Evolutionary conservation across 1,140 invertebrate genomes (phyloP).

Genomic region (Brachionus manjavacas): DNA sequence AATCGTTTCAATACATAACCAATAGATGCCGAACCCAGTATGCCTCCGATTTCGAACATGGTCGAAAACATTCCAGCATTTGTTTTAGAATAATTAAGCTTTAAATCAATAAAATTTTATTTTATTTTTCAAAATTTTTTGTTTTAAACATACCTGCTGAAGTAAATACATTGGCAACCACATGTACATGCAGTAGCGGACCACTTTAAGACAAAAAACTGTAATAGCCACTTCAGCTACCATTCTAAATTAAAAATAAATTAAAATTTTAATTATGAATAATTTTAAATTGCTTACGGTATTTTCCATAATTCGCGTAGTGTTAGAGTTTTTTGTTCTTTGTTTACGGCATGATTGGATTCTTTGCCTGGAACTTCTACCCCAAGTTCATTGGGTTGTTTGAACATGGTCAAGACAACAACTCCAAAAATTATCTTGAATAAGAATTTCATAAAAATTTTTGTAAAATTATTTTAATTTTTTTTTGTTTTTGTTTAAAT

Average conservation of each 20-base stretch:
- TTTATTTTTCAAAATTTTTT: not conserved
- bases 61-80: constrained; percentile 60
- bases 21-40: constrained; percentile 57
- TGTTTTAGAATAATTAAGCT: constrained; percentile 57
- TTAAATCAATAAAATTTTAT: constrained; percentile 42
- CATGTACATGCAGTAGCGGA: constrained; percentile 62
- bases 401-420: constrained; percentile 53
- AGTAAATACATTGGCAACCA: constrained; percentile 61
- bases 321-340: not conserved
- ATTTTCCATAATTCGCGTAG: constrained; percentile 1
- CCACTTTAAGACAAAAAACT: constrained; percentile 61
- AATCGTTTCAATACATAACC: constrained; percentile 53
- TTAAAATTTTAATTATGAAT: not conserved
- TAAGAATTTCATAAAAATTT: constrained; percentile 26
- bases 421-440: constrained; percentile 50
- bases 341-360: not conserved
- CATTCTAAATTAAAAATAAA: constrained; percentile 47
- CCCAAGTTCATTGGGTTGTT: constrained; percentile 54
- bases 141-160: constrained; percentile 49
- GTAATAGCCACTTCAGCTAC: constrained; percentile 59
- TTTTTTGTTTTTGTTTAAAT: too few relatives aligned
- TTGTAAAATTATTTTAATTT: too few relatives aligned
- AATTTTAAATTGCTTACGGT: not conserved
- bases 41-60: constrained; percentile 61
- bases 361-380: constrained; percentile 54